A percentile compares a stretch with the other conserved stretches of the same genome.
phyloP scores from a whole-genome alignment of 2,888 invertebrate species.

The Chrysolina oricalcia region DNA sequence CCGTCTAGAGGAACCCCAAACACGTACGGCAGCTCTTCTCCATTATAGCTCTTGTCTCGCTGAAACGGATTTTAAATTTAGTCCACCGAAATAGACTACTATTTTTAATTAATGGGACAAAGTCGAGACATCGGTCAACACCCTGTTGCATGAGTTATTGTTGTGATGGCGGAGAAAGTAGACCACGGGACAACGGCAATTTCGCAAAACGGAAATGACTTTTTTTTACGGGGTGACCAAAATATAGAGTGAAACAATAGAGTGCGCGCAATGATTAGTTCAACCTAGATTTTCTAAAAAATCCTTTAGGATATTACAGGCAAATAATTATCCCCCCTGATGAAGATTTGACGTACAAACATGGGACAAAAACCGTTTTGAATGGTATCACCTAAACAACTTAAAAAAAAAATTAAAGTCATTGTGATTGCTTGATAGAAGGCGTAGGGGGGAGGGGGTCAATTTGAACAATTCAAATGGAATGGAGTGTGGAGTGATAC shows the following conservation, averaged over 20 bases:
- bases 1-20: slow-evolving; percentile 87
- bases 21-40: slow-evolving; percentile 91
- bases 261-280: no score
- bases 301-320: no score
- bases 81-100: slow-evolving; percentile 55
- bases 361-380: no score
- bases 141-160: slow-evolving; percentile 22
- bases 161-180: slow-evolving; percentile 9
- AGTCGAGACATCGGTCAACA: slow-evolving; percentile 28
- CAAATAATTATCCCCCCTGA: no score
- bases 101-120: slow-evolving; percentile 51
- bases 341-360: no score
- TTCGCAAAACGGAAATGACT: neutral
- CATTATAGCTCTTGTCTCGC: slow-evolving; percentile 85
- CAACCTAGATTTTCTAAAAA: no score
- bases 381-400: no score
- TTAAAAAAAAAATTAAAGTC: no score
- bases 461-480: no score
- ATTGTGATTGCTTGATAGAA: no score
- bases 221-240: neutral
- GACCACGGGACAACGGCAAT: neutral
- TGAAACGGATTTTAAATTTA: slow-evolving; percentile 65
- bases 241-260: neutral
- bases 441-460: no score
- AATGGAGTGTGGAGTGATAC: no score